Base-by-base conservation (phyloP, 64 coral and sea anemone genomes). In the Exaiptasia diaphana region DNA sequence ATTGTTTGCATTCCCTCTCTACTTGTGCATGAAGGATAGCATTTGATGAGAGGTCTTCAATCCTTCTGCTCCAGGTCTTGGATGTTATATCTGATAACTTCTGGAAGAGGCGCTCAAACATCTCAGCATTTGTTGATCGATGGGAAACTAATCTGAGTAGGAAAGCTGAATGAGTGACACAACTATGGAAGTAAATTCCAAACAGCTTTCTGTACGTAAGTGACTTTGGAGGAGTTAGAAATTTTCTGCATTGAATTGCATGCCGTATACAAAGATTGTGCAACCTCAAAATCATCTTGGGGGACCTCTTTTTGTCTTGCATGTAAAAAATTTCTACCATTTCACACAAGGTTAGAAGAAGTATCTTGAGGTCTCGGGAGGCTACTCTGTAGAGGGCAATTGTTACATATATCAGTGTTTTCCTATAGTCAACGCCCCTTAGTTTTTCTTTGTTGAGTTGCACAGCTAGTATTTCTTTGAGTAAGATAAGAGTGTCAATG, bases 41-140 rank as follows among this genome's bases (percentile, higher is more conserved):
- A 73, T 93, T 88, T 4, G 48, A 62, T 0, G 57, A n/a, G 15
- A 86, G 38, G 38, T 75, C 12, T 46, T 75, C 15, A 17, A 41
- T 18, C 29, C 59, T 52, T 44, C 79, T 78, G 72, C 48, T 40
- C 75, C 83, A 83, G 70, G 79, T 87, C 40, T 68, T 72, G 27
- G 17, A 63, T 24, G 83, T 86, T 38, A 85, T 80, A 75, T 86
- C 80, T 35, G 48, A 67, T 13, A 91, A 55, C 23, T 42, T 64
- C 32, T 72, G 68, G 56, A 91, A 91, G 14, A 76, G 22, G 68
- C 87, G 61, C 49, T 90, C 80, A 63, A 82, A 77, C 14, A 74
- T 76, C 43, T 91, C 88, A 71, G 41, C 53, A 70, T 85, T 91
- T 8, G 58, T 75, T 29, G 88, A 68, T 20, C 73, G 52, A 11